phyloP scores from a whole-genome alignment of 2,888 invertebrate species.

The Schizaphis graminum region DNA sequence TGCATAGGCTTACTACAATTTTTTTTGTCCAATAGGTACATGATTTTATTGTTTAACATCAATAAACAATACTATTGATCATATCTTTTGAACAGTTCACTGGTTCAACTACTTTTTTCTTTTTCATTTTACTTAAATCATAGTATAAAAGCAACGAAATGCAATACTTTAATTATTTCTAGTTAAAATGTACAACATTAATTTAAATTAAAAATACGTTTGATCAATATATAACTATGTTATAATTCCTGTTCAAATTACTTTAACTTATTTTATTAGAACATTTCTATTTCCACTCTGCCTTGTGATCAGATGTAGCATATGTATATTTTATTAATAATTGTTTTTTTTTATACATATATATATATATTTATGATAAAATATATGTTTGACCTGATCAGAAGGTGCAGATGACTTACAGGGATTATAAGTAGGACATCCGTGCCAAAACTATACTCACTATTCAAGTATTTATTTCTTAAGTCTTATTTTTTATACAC shows the following conservation, averaged over 20 bases:
- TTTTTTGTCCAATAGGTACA: constrained; percentile 56
- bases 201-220: constrained; percentile 29
- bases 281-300: constrained; percentile 41
- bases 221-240: constrained; percentile 40
- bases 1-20: constrained; percentile 59
- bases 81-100: constrained; percentile 52
- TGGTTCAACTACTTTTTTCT: constrained; percentile 59
- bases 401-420: constrained; percentile 43
- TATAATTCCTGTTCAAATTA: constrained; percentile 48
- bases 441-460: constrained; percentile 62
- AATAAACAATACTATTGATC: constrained; percentile 44
- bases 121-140: constrained; percentile 52
- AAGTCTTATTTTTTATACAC: constrained; percentile 61
- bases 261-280: constrained; percentile 32
- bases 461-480: constrained; percentile 64
- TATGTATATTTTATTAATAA: constrained; percentile 28
- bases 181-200: constrained; percentile 39
- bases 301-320: constrained; percentile 38
- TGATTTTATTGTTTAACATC: constrained; percentile 13
- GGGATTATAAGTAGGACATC: constrained; percentile 54
- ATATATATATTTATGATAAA: constrained; percentile 3
- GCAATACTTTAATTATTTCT: constrained; percentile 48
- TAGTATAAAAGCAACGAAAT: constrained; percentile 46
- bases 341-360: not conserved
- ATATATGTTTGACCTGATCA: constrained; percentile 39